phyloP scores from a whole-genome alignment of 37 sponge, comb jelly and placozoan genomes.

The Cladorhizidae sp. region DNA sequence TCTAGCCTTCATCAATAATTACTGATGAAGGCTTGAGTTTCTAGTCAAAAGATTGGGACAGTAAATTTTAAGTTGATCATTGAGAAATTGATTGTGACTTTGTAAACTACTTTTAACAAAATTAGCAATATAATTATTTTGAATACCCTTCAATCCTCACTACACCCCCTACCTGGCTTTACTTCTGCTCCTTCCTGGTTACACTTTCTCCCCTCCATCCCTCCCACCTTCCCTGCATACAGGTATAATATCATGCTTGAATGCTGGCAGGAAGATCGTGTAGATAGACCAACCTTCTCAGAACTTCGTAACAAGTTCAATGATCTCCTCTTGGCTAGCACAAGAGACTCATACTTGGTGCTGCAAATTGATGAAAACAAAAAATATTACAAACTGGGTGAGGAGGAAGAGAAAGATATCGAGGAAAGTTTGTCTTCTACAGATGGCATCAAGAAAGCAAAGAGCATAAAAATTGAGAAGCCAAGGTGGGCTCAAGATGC shows the following conservation, averaged over 20 bases:
- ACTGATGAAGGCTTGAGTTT: too few species aligned
- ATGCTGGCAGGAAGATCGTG: constrained; percentile 48
- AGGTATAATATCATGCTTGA: constrained; percentile 63
- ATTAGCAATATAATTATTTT: too few species aligned
- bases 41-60: too few species aligned
- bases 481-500: background rate
- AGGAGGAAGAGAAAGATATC: constrained; percentile 11
- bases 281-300: constrained; percentile 54
- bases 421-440: background rate
- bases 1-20: too few species aligned
- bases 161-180: too few species aligned
- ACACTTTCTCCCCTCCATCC: background rate
- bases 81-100: too few species aligned
- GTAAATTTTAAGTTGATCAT: too few species aligned
- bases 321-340: constrained; percentile 5
- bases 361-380: constrained; percentile 46
- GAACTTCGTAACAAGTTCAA: constrained; percentile 36
- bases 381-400: constrained; percentile 40
- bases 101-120: too few species aligned
- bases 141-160: too few species aligned
- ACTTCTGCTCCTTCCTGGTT: too few species aligned
- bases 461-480: constrained; percentile 4
- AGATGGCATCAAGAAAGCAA: constrained; percentile 9
- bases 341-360: constrained; percentile 38
- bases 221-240: background rate